phyloP scores from a whole-genome alignment of 2,888 invertebrate genomes.

The Caenorhabditis japonica region DNA sequence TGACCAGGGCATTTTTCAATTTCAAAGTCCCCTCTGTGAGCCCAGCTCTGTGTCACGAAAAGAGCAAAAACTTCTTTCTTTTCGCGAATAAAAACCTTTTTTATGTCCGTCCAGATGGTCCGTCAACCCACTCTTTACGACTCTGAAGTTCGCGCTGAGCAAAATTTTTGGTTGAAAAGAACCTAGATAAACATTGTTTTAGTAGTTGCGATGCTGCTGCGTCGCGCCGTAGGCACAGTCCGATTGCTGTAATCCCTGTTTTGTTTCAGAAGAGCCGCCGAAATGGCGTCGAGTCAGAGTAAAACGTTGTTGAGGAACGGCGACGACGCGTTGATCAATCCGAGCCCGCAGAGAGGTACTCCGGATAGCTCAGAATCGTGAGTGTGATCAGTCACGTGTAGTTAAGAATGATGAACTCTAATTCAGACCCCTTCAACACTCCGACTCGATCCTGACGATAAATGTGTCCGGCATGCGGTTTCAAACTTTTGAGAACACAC shows the following conservation, averaged over 20 bases:
- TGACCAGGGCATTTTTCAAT: no score
- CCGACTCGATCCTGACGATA: constrained; percentile 67
- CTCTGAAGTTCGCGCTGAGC: background rate
- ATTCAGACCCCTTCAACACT: no score
- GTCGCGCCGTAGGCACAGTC: no score
- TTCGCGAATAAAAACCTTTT: no score
- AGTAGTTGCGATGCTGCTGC: no score
- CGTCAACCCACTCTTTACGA: background rate
- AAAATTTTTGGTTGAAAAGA: background rate
- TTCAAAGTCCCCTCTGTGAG: no score
- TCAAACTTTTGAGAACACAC: constrained; percentile 73
- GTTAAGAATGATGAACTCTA: no score
- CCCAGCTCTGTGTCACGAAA: no score
- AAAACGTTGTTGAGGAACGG: constrained; percentile 50
- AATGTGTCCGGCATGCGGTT: constrained; percentile 75
- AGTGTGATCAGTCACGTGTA: no score
- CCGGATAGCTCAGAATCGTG: constrained; percentile 52
- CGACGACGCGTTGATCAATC: constrained; percentile 32
- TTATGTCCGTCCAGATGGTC: background rate
- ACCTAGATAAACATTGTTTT: no score
- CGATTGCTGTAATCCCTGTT: no score
- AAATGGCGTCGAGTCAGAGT: constrained; percentile 28
- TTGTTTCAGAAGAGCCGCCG: constrained; percentile 44
- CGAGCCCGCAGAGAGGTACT: constrained; percentile 63
- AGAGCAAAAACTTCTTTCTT: no score